Base-by-base conservation (phyloP, 1,140 invertebrate species). In the Nephila pilipes region DNA sequence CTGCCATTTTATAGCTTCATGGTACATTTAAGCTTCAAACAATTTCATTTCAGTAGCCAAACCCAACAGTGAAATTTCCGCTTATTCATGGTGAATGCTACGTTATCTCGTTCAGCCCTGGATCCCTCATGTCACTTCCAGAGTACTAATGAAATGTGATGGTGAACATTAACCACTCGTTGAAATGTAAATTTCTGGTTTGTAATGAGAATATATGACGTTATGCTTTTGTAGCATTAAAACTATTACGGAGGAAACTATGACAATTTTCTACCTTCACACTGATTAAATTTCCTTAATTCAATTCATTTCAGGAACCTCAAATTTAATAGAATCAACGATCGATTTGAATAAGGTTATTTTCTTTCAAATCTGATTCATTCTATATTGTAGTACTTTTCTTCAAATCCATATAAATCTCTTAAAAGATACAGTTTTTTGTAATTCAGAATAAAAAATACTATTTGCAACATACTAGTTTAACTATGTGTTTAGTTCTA, bases 11-110 rank as follows among this genome's bases (percentile, higher is more conserved):
- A 69, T 69, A 69, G 65, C 65, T 29, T 18, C 65, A 69, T 69
- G 65, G 65, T 29, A 69, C 65, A 69, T 69, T 69, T 69, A 69
- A 69, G 29, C 65, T 69, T 10, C 65, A 69, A 69, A 69, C 29
- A 69, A 32, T 69, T 69, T 69, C 65, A 69, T 69, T 5, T 12
- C 65, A 3, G 2, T 4, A 16, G 0, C 25, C 12, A 14, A 1
- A n/a, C n/a, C 65, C 10, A 25, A 36, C n/a, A 25, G 65, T 69
- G 29, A 69, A 29, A 69, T 8, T 69, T 32, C 0, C 8, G 5
- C 65, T 32, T n/a, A 29, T 69, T 12, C 32, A 36, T 32, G 12
- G 25, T 25, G 12, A 32, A 12, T 10, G 65, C 29, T 29, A 29
- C 32, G 65, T 69, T 69, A 69, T 69, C 65, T 69, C 29, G 2